Base-by-base conservation (phyloP, 2,113 vertebrate species). In the Haemorhous mexicanus region DNA sequence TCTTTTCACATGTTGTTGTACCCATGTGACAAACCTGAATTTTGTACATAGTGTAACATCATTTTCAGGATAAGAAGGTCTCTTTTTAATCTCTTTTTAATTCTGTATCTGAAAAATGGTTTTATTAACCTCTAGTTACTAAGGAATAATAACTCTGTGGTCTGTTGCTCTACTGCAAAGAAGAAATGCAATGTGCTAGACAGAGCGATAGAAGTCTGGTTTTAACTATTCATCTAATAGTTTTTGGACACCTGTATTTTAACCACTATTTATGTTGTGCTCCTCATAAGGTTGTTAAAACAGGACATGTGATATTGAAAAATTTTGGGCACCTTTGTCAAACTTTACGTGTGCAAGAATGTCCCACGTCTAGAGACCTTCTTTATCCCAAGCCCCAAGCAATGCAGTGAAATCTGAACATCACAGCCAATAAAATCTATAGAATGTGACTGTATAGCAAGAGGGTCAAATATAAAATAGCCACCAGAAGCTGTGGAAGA, bases 91-190 rank as follows among this genome's bases (percentile, higher is more conserved):
- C 23, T 95, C 46, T 70, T 83, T 66, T 81, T 49, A 84, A 91
- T 93, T 89, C 47, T 70, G 18, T 77, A 76, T 37, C 93, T 80
- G 30, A 78, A 85, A 97, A 85, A 86, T 75, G 46, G 6, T 64
- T 94, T 91, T 95, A 79, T 91, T 93, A 77, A 93, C 87, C 43
- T 79, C 70, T 80, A 47, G 33, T 87, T 93, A 93, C 39, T 90
- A 90, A 80, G 64, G 52, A 93, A 67, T 90, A 80, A 88, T 78
- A 33, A n/a, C 43, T 90, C 47, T 52, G 62, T 66, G 30, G 73
- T 89, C 47, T 82, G 61, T 46, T 90, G 70, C 50, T 89, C 68
- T 93, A 62, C 95, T 94, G 86, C 53, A 92, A 27, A 85, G 49
- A 84, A 95, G 62, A 82, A 89, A 72, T 41, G 41, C 55, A 66